These are phyloP conservation scores for Trogon melanurus DNA, from an alignment of 2,113 vertebrate genomes.

Conservation along the genomic window DNA sequence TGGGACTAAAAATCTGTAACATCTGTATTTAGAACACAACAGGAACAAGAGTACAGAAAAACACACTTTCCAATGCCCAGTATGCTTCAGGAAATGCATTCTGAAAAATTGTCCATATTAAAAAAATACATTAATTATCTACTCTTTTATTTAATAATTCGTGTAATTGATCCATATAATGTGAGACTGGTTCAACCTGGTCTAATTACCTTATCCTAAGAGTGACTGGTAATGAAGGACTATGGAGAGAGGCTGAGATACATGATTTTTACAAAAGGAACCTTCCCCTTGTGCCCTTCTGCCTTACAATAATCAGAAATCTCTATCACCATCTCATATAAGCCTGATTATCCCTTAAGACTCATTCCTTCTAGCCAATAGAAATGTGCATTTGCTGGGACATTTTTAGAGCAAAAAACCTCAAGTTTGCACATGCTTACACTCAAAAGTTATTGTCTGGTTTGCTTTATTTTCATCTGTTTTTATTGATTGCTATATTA, in stretches of 20 bases:
- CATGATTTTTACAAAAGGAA: not conserved
- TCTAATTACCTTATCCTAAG: not conserved
- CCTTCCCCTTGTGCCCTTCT: not conserved
- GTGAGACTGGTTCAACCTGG: not conserved
- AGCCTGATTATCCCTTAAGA: not conserved
- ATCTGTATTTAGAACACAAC: not conserved
- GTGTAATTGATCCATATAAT: not conserved
- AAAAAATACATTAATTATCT: not conserved
- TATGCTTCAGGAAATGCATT: not conserved
- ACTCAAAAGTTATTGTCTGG: not conserved
- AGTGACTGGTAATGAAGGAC: not conserved
- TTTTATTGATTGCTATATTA: not conserved
- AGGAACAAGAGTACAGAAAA: not conserved
- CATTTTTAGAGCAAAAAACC: not conserved
- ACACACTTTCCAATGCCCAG: not conserved
- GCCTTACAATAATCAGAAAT: not conserved
- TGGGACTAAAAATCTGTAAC: not conserved
- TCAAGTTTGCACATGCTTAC: not conserved
- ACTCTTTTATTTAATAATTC: not conserved
- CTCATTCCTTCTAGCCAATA: not conserved
- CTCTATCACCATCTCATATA: not conserved
- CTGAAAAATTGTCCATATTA: fast-evolving
- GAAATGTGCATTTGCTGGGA: not conserved
- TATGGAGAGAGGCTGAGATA: not conserved
- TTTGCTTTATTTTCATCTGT: not conserved